Evolutionary conservation across 2,797 vertebrate genomes (phyloP).

Genomic region (Clarias pachynema): DNA sequence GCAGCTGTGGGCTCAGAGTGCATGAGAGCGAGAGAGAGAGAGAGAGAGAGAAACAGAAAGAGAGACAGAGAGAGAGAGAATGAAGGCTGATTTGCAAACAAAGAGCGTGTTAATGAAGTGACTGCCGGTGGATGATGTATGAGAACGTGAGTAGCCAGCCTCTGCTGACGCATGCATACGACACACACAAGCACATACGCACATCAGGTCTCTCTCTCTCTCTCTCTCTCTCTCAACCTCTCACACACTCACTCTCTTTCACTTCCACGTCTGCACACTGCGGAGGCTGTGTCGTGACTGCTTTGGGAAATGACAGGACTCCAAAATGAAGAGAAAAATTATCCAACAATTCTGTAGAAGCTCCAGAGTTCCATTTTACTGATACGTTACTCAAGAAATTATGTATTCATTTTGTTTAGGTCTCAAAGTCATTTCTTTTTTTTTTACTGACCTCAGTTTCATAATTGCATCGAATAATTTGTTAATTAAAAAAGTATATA

Average conservation of each 20-base stretch:
- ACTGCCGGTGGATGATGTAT: constrained; percentile 49
- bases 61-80: neutral
- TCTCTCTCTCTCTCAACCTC: neutral
- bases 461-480: neutral
- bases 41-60: neutral
- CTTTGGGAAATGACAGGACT: neutral
- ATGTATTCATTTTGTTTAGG: too few species aligned
- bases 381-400: too few species aligned
- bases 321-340: neutral
- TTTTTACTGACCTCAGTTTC: neutral
- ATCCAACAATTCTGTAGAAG: neutral
- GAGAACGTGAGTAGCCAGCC: constrained; percentile 47
- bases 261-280: constrained; percentile 19
- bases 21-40: neutral
- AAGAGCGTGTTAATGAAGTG: constrained; percentile 36
- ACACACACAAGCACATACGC: neutral
- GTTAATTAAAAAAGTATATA: neutral
- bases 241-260: constrained; percentile 17
- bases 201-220: constrained; percentile 9
- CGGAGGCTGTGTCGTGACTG: constrained; percentile 48
- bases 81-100: constrained; percentile 43
- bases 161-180: neutral
- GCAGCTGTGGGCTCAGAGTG: constrained; percentile 37
- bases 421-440: neutral
- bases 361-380: neutral